A percentile compares a stretch with the other conserved stretches of the same genome.
phyloP scores from a whole-genome alignment of 1,140 invertebrate genomes.

The Ectropis grisescens region DNA sequence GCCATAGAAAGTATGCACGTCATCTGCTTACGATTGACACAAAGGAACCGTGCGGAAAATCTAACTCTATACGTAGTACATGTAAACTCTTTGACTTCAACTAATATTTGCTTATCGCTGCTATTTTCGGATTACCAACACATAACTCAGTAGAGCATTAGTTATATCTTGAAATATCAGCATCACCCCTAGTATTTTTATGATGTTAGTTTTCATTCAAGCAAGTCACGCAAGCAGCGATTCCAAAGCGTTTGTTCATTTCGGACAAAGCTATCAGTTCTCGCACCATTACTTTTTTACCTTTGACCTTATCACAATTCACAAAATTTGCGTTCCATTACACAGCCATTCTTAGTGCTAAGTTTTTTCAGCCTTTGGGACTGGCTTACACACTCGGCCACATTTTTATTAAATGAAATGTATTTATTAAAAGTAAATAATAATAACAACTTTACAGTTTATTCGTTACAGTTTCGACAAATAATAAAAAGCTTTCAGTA shows the following conservation, averaged over 20 bases:
- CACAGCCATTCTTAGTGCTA: constrained; percentile 1
- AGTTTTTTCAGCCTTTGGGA: background rate
- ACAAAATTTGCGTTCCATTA: too few species aligned
- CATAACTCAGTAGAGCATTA: constrained; percentile 5
- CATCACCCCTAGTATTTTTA: too few species aligned
- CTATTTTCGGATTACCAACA: background rate
- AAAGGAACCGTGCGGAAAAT: too few species aligned
- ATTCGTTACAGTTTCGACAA: background rate
- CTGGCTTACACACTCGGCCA: background rate
- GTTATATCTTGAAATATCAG: constrained; percentile 3
- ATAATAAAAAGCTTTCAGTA: background rate
- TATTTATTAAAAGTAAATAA: background rate
- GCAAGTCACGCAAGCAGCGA: constrained; percentile 10
- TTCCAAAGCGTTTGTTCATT: constrained; percentile 14
- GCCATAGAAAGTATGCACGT: too few species aligned
- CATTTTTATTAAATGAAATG: background rate
- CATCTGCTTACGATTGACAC: too few species aligned
- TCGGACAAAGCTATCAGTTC: constrained; percentile 18
- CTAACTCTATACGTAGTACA: too few species aligned
- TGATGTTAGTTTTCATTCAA: constrained; percentile 23
- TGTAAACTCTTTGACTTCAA: background rate
- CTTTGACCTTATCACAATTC: constrained; percentile 19
- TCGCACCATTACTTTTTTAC: constrained; percentile 25
- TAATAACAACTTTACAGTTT: background rate
- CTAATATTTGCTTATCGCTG: background rate